Base-by-base conservation (phyloP, 1,140 invertebrate genomes). In the Chironomus tepperi region DNA sequence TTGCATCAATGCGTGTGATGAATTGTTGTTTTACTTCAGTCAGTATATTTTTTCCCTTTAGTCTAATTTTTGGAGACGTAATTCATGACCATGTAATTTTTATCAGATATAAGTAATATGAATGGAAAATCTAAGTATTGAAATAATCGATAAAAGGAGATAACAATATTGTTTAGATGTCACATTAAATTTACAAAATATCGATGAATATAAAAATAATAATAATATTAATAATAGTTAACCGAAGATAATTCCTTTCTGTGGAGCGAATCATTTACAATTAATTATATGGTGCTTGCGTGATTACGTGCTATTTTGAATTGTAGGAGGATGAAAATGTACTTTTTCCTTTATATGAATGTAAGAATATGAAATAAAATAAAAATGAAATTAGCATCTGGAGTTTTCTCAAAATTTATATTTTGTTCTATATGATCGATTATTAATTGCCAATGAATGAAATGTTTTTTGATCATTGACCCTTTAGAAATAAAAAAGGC, bases 1-100 rank as follows among this genome's bases (percentile, higher is more conserved):
- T 70, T 70, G 65, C 65, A 70, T n/a, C 65, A 18, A 70, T 70
- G 65, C 65, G 16, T 70, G 65, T 70, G 65, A 70, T 70, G 19
- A 70, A 70, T 70, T 34, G 24, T 34, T 34, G 24, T 34, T 34
- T 5, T 34, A 34, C 24, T 34, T 34, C 24, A 34, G 24, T 34
- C 24, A 34, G 24, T 34, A 5, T 34, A 34, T 34, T 34, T 34
- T n/a, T 70, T 18, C 8, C 65, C 47, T n/a, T 15, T n/a, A 12
- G n/a, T 57, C 12, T 5, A 57, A 12, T 19, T 5, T 70, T 15
- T 9, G 65, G 9, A 19, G 6, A 70, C 8, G 65, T 19, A 70
- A 19, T 70, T 70, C 16, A 70, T 70, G 65, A 70, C 65, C 65
- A 70, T 16, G 5, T 8, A 57, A 34, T 34, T 34, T 34, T 34